Evolutionary conservation across 2,797 vertebrate genomes (phyloP), one percentile per base, ranked within the genome.

Genomic region (Oreochromis mossambicus): DNA sequence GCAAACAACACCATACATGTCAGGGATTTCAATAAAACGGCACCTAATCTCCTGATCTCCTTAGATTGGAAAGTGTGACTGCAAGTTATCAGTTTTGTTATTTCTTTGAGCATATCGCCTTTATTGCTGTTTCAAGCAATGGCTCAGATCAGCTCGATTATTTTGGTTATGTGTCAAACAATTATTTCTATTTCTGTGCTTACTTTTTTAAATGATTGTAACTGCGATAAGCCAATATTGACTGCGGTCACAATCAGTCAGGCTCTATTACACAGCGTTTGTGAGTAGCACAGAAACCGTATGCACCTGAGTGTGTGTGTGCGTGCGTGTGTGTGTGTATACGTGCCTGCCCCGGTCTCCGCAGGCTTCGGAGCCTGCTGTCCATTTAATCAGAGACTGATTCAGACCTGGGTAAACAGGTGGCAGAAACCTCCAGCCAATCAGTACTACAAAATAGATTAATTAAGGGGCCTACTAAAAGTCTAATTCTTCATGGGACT

Each of bases 351-450:
- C 41, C 38, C 15, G 5, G 88, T 92, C 91, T 93, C 93, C 19
- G 4, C 86, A 90, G 90, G 84, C 91, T 80, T 84, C 34, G 5
- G 51, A 88, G 83, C 91, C 91, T 90, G 90, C 92, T 93, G 92
- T 95, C 93, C 48, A 3, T 88, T 94, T 92, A 95, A 94, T 95
- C 91, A 94, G 83, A 90, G 66, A 56, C 90, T 94, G 93, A 94
- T 94, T 94, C 91, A 91, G 89, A 91, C 88, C 89, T 91, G 89
- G 78, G 88, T 95, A 95, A 95, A 95, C 95, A 95, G 94, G 94
- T 95, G 93, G 94, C 87, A 81, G 89, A 93, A 94, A 92, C 88
- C 94, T 93, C 93, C 89, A 94, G 90, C 93, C 94, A 95, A 95
- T 95, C 93, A 95, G 89, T 34, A 87, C 50, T 85, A 93, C 93